phyloP scores from a whole-genome alignment of 2,888 invertebrate species.

The Cephus pygmeus region DNA sequence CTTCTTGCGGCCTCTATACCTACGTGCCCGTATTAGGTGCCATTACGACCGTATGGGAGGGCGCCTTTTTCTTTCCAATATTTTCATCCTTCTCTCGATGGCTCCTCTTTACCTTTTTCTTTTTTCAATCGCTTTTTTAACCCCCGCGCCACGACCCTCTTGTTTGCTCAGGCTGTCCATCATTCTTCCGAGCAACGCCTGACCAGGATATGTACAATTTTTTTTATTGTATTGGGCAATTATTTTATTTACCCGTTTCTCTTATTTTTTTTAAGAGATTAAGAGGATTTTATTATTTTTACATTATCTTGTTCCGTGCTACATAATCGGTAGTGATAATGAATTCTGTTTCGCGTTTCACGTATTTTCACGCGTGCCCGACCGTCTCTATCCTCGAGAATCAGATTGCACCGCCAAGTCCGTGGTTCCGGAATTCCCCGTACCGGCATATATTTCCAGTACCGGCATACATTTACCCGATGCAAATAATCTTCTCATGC shows the following conservation, averaged over 20 bases:
- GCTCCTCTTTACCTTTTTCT: constrained; percentile 13
- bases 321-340: neutral
- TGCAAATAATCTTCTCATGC: constrained; percentile 63
- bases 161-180: constrained; percentile 8
- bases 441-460: neutral
- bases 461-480: constrained; percentile 27
- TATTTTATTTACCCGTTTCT: neutral
- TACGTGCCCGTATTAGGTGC: constrained; percentile 62
- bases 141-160: neutral
- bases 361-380: neutral
- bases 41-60: constrained; percentile 52
- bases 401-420: neutral
- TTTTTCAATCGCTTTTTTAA: neutral
- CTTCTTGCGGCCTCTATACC: constrained; percentile 47
- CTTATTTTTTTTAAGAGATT: neutral
- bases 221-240: neutral
- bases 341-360: neutral
- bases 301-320: neutral
- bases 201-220: neutral
- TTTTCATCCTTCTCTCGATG: constrained; percentile 22
- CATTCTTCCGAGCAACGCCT: neutral
- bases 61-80: constrained; percentile 33
- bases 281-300: neutral
- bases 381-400: neutral
- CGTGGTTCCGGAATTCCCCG: neutral